A percentile compares a stretch with the other conserved stretches of the same genome.
phyloP scores from a whole-genome alignment of 2,797 vertebrate species.

The Hoplostethus atlanticus region DNA sequence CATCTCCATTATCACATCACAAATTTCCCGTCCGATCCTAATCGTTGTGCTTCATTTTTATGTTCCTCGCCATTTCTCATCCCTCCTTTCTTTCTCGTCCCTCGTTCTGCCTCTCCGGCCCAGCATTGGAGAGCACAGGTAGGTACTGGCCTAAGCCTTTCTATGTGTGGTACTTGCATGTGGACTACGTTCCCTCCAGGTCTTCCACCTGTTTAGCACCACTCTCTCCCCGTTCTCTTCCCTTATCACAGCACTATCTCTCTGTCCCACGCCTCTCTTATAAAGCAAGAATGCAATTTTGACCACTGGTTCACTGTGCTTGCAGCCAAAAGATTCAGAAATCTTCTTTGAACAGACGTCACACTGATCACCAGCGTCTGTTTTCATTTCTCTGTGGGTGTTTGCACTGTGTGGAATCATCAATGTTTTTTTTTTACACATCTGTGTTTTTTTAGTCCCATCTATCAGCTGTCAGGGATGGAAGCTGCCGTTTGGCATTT shows the following conservation, averaged over 20 bases:
- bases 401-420: background rate
- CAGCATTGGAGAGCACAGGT: conserved; percentile 81
- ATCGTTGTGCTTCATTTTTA: background rate
- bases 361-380: background rate
- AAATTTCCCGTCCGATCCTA: background rate
- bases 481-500: conserved; percentile 57
- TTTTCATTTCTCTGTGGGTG: background rate
- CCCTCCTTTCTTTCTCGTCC: conserved; percentile 19
- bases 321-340: too few species aligned
- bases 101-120: conserved; percentile 29
- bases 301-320: background rate
- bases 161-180: conserved; percentile 36
- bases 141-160: conserved; percentile 63
- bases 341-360: too few species aligned
- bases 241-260: conserved; percentile 6
- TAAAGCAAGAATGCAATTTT: background rate
- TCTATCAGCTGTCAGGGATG: conserved; percentile 58
- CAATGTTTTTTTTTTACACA: background rate
- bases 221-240: conserved; percentile 1
- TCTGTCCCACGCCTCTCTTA: background rate
- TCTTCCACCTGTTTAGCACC: conserved; percentile 1
- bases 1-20: background rate
- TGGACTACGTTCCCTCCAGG: background rate
- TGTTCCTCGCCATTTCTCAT: conserved; percentile 36
- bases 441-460: conserved; percentile 14